These are phyloP conservation scores for Labroides dimidiatus DNA, from an alignment of 2,797 vertebrate genomes.

Conservation along the genomic window DNA sequence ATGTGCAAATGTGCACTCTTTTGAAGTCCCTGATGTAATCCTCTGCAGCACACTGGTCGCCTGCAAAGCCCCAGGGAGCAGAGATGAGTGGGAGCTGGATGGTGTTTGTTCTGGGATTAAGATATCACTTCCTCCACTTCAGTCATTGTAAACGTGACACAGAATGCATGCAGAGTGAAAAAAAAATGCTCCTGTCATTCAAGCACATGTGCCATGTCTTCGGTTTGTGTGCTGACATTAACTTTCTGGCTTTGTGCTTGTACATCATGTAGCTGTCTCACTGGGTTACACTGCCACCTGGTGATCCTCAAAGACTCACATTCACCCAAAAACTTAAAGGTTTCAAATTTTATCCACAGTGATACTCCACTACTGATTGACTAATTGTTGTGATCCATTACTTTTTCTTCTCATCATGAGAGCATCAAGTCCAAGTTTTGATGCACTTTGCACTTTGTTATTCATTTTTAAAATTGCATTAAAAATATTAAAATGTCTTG, in stretches of 20 bases:
- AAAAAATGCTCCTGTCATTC: neutral
- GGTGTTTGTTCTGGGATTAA: slow-evolving; percentile 74
- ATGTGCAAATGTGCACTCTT: slow-evolving; percentile 73
- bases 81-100: slow-evolving; percentile 55
- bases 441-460: too few relatives aligned
- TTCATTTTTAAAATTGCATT: too few relatives aligned
- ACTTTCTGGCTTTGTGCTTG: neutral
- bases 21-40: slow-evolving; percentile 75
- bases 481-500: neutral
- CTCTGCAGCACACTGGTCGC: slow-evolving; percentile 50
- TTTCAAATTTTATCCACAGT: neutral
- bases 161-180: neutral
- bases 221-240: neutral
- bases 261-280: neutral
- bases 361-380: neutral
- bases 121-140: slow-evolving; percentile 46
- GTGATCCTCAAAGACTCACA: slow-evolving; percentile 32
- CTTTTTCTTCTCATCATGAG: neutral
- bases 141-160: slow-evolving; percentile 60
- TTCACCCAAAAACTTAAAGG: neutral
- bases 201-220: neutral
- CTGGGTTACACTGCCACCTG: slow-evolving; percentile 73
- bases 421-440: neutral
- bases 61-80: slow-evolving; percentile 40
- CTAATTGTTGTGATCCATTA: neutral